Evolutionary conservation across 2,797 vertebrate genomes (phyloP).

Genomic region (Sphenodon punctatus): DNA sequence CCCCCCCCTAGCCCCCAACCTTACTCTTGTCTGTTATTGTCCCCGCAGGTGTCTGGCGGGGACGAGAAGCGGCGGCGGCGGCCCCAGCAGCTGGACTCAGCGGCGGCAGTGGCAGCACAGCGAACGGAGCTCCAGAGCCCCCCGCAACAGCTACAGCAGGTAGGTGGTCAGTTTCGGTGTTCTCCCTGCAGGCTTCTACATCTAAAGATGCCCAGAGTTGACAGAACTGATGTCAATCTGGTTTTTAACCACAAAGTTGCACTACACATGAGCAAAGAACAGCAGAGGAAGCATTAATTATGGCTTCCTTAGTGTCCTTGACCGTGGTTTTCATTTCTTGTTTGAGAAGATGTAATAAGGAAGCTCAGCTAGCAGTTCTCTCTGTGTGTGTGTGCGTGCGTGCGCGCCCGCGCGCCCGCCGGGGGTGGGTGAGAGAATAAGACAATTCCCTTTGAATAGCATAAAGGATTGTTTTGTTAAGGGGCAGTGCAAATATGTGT

Average conservation of each 20-base stretch:
- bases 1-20: too few relatives aligned
- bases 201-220: neutral
- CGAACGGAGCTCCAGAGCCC: too few relatives aligned
- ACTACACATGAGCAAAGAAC: neutral
- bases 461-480: neutral
- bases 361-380: neutral
- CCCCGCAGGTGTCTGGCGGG: too few relatives aligned
- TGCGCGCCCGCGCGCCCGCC: too few relatives aligned
- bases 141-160: too few relatives aligned
- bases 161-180: too few relatives aligned
- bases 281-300: neutral
- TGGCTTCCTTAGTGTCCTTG: rapidly evolving
- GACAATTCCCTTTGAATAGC: neutral
- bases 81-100: too few relatives aligned
- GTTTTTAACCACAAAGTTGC: neutral
- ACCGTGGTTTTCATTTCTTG: neutral
- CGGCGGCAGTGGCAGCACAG: too few relatives aligned
- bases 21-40: too few relatives aligned
- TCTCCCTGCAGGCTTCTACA: too few relatives aligned
- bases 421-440: neutral
- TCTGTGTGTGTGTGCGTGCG: too few relatives aligned
- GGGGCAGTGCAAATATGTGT: neutral
- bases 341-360: neutral
- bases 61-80: too few relatives aligned
- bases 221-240: neutral